Evolutionary conservation across 2,113 vertebrate species (phyloP).

Genomic region (Sporophila hypoxantha): DNA sequence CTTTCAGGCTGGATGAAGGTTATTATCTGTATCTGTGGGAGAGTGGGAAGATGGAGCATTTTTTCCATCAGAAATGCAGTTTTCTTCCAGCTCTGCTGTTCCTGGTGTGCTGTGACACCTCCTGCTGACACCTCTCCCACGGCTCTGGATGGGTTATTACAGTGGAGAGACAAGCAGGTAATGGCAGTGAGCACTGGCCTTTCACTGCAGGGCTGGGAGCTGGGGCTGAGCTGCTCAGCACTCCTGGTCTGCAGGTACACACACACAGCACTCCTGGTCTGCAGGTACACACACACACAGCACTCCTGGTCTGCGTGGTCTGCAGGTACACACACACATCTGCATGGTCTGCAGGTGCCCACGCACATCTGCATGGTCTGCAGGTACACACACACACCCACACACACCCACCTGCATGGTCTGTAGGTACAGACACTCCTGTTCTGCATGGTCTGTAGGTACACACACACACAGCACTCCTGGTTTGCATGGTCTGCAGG

Average conservation of each 20-base stretch:
- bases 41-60: not conserved
- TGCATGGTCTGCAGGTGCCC: too few species aligned
- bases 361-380: too few species aligned
- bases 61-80: not conserved
- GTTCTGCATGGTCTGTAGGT: not conserved
- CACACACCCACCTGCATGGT: too few species aligned
- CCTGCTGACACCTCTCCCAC: not conserved
- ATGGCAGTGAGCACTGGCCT: not conserved
- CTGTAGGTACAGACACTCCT: too few species aligned
- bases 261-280: not conserved
- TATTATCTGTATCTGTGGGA: not conserved
- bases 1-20: not conserved
- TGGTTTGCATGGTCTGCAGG: too few species aligned
- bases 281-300: not conserved
- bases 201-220: not conserved
- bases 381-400: too few species aligned
- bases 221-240: not conserved
- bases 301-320: too few species aligned
- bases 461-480: too few species aligned
- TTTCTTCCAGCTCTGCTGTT: not conserved
- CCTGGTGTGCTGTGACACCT: not conserved
- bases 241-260: not conserved
- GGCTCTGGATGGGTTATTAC: not conserved
- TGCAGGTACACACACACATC: too few species aligned
- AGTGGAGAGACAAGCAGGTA: not conserved